Evolutionary conservation across 2,888 invertebrate genomes (phyloP).

Genomic region (Drosophila emarginata): DNA sequence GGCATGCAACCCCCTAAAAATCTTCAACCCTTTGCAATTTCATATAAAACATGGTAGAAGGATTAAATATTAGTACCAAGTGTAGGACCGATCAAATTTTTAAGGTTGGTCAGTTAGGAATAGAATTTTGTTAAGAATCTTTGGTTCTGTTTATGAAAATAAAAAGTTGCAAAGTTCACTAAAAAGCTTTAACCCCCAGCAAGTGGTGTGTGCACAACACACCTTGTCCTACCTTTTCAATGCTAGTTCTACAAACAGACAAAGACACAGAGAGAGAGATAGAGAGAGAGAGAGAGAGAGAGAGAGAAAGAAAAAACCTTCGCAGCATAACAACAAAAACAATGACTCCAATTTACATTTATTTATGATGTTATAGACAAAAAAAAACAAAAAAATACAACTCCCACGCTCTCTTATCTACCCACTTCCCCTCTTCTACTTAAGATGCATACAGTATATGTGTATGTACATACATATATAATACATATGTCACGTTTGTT

Average conservation of each 20-base stretch:
- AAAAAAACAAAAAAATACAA: conserved; percentile 3
- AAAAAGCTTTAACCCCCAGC: not conserved
- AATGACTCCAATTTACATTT: conserved; percentile 29
- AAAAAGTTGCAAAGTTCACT: not conserved
- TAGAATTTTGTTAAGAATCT: too few species aligned
- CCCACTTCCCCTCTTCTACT: not conserved
- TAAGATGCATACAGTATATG: conserved; percentile 34
- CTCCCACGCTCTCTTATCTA: not conserved
- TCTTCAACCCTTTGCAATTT: too few species aligned
- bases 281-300: too few species aligned
- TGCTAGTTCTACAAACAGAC: not conserved
- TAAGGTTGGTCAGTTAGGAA: too few species aligned
- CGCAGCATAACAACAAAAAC: conserved; percentile 9
- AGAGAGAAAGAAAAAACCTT: conserved; percentile 17
- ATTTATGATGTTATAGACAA: conserved; percentile 56
- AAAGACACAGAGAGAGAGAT: too few species aligned
- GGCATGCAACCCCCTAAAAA: too few species aligned
- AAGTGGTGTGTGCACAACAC: not conserved
- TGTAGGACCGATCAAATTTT: too few species aligned
- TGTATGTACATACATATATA: not conserved
- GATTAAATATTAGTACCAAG: too few species aligned
- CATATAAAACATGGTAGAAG: too few species aligned
- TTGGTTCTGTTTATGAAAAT: not conserved
- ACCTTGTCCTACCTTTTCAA: conserved; percentile 17
- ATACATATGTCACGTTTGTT: conserved; percentile 66